phyloP scores from a whole-genome alignment of 2,797 vertebrate genomes.

The Enteromius fasciolatus region DNA sequence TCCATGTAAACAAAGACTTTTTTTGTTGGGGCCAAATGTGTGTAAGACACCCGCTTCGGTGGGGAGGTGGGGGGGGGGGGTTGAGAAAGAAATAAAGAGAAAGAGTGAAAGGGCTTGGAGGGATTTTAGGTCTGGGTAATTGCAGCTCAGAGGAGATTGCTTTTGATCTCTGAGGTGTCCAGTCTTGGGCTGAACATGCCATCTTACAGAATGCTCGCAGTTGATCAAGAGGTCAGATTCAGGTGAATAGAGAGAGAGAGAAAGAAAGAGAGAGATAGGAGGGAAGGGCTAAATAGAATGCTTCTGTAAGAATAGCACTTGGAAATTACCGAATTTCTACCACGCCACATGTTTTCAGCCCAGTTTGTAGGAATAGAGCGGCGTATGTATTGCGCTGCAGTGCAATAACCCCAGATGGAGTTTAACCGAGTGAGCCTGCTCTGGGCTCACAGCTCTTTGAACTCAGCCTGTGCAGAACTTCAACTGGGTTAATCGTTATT shows the following conservation, averaged over 20 bases:
- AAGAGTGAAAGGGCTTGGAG: conserved; percentile 66
- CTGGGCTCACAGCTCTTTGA: conserved; percentile 82
- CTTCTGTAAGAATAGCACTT: conserved; percentile 10
- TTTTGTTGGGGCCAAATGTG: conserved; percentile 78
- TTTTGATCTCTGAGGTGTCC: conserved; percentile 85
- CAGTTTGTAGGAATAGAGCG: conserved; percentile 67
- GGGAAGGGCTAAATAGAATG: neutral
- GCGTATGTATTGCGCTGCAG: conserved; percentile 68
- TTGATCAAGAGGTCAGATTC: conserved; percentile 81
- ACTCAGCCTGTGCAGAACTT: conserved; percentile 83
- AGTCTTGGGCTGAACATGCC: conserved; percentile 78
- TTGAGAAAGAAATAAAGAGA: conserved; percentile 55
- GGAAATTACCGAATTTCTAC: neutral
- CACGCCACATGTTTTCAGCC: conserved; percentile 48
- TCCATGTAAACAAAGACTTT: conserved; percentile 79
- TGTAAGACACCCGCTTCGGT: conserved; percentile 74
- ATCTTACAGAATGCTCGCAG: conserved; percentile 75
- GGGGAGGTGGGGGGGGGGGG: neutral
- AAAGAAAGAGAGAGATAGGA: conserved; percentile 1
- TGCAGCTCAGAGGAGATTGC: conserved; percentile 82
- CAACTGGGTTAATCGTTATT: conserved; percentile 86
- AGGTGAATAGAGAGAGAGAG: conserved; percentile 57
- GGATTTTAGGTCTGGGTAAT: conserved; percentile 78
- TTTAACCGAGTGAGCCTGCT: conserved; percentile 74
- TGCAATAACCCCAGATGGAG: conserved; percentile 75